Evolutionary conservation across 2,888 invertebrate species (phyloP).

Genomic region (Platypus cylindrus): DNA sequence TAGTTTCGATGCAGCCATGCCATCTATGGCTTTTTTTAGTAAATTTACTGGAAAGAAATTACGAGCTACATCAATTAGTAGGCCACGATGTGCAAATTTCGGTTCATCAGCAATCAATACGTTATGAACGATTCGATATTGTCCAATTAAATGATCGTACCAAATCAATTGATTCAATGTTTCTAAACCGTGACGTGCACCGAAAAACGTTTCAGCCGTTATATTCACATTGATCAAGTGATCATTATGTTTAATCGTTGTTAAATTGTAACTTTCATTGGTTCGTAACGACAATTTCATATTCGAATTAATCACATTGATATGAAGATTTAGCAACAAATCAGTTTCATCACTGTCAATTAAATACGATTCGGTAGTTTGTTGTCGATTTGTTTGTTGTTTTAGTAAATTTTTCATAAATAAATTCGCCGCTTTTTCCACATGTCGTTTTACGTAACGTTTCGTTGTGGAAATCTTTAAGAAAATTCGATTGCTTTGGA

Average conservation of each 20-base stretch:
- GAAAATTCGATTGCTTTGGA: slow-evolving; percentile 39
- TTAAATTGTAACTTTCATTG: slow-evolving; percentile 50
- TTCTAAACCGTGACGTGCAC: slow-evolving; percentile 61
- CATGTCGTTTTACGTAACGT: slow-evolving; percentile 31
- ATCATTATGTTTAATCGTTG: slow-evolving; percentile 31
- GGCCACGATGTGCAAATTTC: slow-evolving; percentile 62
- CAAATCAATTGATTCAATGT: slow-evolving; percentile 64
- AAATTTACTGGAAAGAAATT: slow-evolving; percentile 66
- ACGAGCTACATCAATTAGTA: slow-evolving; percentile 79
- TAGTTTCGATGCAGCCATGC: slow-evolving; percentile 75
- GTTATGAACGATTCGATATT: slow-evolving; percentile 48
- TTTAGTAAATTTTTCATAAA: slow-evolving; percentile 28
- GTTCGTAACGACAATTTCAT: slow-evolving; percentile 47
- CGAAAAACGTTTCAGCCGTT: slow-evolving; percentile 55
- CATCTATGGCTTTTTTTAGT: slow-evolving; percentile 61
- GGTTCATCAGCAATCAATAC: slow-evolving; percentile 62
- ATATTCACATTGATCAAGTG: slow-evolving; percentile 39
- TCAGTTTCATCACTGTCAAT: slow-evolving; percentile 9
- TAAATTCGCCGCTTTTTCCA: slow-evolving; percentile 38
- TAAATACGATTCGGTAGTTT: slow-evolving; percentile 5
- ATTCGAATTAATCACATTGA: slow-evolving; percentile 31
- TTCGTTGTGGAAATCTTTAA: slow-evolving; percentile 30
- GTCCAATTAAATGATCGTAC: slow-evolving; percentile 50
- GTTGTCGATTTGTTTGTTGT: too few relatives aligned
- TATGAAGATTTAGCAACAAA: slow-evolving; percentile 12